Conservation (phyloP, 2,113 vertebrate genomes). For the Petroica traversi region DNA sequence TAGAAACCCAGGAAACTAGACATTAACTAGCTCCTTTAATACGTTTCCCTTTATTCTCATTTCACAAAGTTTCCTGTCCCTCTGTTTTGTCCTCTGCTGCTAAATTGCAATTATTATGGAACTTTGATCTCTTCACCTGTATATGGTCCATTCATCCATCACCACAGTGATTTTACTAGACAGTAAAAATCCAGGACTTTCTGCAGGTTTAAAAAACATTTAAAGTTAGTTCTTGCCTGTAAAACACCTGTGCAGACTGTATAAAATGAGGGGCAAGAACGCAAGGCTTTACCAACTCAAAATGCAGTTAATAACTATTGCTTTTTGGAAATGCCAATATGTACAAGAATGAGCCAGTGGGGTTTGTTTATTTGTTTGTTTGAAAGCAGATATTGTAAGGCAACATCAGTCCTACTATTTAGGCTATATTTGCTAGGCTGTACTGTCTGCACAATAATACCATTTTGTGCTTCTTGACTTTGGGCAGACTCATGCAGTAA, state of each 20-base stretch:
- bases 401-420: not conserved
- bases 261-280: not conserved
- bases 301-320: not conserved
- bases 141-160: conserved; percentile 14
- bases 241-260: not conserved
- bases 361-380: not conserved
- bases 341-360: not conserved
- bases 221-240: not conserved
- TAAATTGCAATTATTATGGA: conserved; percentile 37
- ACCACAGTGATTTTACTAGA: not conserved
- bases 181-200: not conserved
- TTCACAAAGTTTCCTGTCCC: conserved; percentile 10
- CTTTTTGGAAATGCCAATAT: not conserved
- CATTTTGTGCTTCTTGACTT: not conserved
- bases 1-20: conserved; percentile 7
- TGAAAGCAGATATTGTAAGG: not conserved
- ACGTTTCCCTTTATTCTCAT: not conserved
- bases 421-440: not conserved
- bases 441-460: not conserved
- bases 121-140: conserved; percentile 37
- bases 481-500: not conserved
- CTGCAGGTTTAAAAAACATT: not conserved
- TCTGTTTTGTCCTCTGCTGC: conserved; percentile 11
- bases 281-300: not conserved
- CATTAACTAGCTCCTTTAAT: conserved; percentile 17